Base-by-base conservation (phyloP, 2,113 vertebrate species). In the Microcebus jonahi region DNA sequence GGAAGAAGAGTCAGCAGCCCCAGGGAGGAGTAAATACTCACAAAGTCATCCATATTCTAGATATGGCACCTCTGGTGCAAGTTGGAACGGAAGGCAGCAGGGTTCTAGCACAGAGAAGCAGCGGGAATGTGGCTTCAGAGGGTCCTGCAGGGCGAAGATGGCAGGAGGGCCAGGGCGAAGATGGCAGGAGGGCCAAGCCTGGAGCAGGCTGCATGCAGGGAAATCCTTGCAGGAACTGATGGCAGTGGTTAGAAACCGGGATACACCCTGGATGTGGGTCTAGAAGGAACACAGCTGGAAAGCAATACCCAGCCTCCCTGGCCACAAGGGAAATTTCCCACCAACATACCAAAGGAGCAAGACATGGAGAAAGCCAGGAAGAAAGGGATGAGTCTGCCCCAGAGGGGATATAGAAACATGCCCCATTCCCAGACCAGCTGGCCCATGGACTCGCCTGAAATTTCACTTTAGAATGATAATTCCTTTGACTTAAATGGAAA, bases 401-500 rank as follows among this genome's bases (percentile, higher is more conserved):
- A 50, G 11, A 71, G 14, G 48, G 91, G 13, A 83, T 2, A n/a
- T 0, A 79, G 65, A 48, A 91, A 82, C n/a, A 20, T 65, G 2
- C 8, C n/a, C 39, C n/a, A 13, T 36, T 70, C 29, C 34, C 61
- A 81, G 21, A 55, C 23, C 45, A 65, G 31, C 1, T 5, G 8
- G 31, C 89, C 65, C 34, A 80, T 1, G 68, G 31, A 65, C n/a
- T 18, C 57, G 45, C 50, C 93, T 85, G 63, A 82, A 88, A 94
- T 50, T 80, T n/a, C 36, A 77, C 57, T 61, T 63, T 13, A 92
- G 17, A 6, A 68, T 73, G 14, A 48, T 42, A 15, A 84, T 57
- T 84, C 48, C 48, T 91, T 89, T 80, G 14, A 34, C 53, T 71
- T 92, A 75, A 96, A 65, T 83, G 48, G 45, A 81, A 94, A 20